These are phyloP conservation scores for Centroberyx gerrardi DNA, from an alignment of 2,797 vertebrate genomes.

Conservation along the genomic window DNA sequence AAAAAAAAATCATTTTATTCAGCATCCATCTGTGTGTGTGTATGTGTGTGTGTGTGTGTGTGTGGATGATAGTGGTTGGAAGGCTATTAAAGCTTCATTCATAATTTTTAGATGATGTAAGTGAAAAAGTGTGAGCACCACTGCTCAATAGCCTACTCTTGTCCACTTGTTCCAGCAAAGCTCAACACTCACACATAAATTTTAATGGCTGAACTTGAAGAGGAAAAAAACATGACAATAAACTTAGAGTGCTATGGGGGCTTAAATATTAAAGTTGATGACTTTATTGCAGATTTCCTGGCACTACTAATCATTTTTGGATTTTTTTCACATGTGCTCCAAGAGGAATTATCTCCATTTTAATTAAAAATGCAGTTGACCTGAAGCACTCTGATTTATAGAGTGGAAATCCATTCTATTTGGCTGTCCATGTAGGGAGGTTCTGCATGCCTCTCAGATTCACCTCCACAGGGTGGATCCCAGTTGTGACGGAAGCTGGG, in stretches of 20 bases:
- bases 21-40: background rate
- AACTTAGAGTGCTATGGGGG: background rate
- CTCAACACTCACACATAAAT: background rate
- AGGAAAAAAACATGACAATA: background rate
- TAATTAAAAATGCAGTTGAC: constrained; percentile 68
- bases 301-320: constrained; percentile 19
- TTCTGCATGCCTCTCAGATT: constrained; percentile 76
- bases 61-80: background rate
- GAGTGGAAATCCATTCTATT: constrained; percentile 70
- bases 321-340: constrained; percentile 26
- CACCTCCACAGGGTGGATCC: constrained; percentile 80
- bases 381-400: constrained; percentile 77
- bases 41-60: background rate
- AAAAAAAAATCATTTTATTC: too few relatives aligned
- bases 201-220: background rate
- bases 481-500: constrained; percentile 73
- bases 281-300: constrained; percentile 11
- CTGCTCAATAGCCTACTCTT: background rate
- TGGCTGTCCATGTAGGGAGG: constrained; percentile 71
- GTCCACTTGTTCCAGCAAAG: background rate
- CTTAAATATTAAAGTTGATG: constrained; percentile 25
- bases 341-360: constrained; percentile 50
- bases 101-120: background rate
- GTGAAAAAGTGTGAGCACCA: background rate
- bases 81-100: background rate